A percentile compares a stretch with the other conserved stretches of the same genome.
Evolutionary conservation across 2,113 vertebrate genomes (phyloP).

Genomic region (Peucedramus taeniatus): DNA sequence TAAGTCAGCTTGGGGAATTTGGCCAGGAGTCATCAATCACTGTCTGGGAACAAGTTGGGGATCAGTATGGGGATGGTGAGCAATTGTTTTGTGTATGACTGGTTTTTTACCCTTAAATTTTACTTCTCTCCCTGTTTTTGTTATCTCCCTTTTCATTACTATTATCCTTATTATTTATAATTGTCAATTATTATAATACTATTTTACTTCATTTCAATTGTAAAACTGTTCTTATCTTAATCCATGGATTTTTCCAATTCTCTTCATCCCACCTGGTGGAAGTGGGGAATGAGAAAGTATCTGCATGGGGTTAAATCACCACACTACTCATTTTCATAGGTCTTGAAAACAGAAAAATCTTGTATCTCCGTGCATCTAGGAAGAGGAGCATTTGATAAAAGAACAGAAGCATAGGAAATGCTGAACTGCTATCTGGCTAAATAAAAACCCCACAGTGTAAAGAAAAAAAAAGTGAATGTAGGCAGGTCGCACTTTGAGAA

Average conservation of each 20-base stretch:
- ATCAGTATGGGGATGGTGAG: neutral
- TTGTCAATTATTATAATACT: neutral
- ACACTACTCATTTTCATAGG: neutral
- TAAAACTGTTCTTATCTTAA: neutral
- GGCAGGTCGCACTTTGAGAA: neutral
- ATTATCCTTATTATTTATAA: neutral
- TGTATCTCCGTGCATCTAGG: neutral
- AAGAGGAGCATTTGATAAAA: neutral
- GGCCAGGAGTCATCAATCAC: neutral
- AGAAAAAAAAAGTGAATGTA: neutral
- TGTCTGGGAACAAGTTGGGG: neutral
- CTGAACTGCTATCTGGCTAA: neutral
- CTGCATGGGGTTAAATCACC: neutral
- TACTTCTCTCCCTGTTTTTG: neutral
- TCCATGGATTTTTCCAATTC: neutral
- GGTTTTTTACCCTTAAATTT: neutral
- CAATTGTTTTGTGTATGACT: neutral
- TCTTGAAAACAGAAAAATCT: neutral
- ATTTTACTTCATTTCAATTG: neutral
- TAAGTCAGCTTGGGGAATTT: neutral
- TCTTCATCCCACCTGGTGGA: neutral
- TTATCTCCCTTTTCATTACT: neutral
- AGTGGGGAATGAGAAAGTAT: neutral
- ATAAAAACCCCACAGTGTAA: neutral
- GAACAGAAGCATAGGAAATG: neutral